Conservation (phyloP, 2,113 vertebrate genomes). For the Tringa solitaria region DNA sequence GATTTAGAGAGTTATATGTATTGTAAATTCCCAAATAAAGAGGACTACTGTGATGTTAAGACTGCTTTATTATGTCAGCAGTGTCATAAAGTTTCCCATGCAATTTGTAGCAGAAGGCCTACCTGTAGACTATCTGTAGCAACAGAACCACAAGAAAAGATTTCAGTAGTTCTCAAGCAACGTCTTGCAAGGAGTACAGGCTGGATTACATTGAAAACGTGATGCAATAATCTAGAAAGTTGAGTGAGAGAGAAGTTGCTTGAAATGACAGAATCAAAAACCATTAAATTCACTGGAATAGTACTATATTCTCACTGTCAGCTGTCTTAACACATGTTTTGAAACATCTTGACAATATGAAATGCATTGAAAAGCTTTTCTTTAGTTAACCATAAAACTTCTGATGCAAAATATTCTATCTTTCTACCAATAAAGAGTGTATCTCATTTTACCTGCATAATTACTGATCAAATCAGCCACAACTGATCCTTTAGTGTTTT, state of each 20-base stretch:
- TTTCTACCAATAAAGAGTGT: background rate
- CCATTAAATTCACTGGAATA: background rate
- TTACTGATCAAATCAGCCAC: background rate
- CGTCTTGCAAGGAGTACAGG: background rate
- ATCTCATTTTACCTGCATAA: background rate
- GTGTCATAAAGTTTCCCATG: background rate
- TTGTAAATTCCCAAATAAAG: background rate
- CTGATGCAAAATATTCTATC: background rate
- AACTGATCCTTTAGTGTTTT: background rate
- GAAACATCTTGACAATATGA: background rate
- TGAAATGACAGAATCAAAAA: background rate
- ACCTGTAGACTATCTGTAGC: background rate
- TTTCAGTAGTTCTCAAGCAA: background rate
- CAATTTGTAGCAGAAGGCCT: background rate
- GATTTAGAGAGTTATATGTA: background rate
- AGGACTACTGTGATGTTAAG: background rate
- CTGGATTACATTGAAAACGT: background rate
- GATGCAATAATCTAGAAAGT: background rate
- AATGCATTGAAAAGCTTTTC: background rate
- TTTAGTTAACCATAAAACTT: background rate
- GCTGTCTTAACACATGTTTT: background rate
- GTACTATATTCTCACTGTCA: background rate
- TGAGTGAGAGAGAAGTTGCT: background rate
- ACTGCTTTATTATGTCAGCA: background rate
- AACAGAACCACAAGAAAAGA: background rate